A percentile compares a stretch with the other conserved stretches of the same genome.
These are phyloP conservation scores for Lycia hirtaria DNA, from an alignment of 2,888 invertebrate species.

Conservation along the genomic window DNA sequence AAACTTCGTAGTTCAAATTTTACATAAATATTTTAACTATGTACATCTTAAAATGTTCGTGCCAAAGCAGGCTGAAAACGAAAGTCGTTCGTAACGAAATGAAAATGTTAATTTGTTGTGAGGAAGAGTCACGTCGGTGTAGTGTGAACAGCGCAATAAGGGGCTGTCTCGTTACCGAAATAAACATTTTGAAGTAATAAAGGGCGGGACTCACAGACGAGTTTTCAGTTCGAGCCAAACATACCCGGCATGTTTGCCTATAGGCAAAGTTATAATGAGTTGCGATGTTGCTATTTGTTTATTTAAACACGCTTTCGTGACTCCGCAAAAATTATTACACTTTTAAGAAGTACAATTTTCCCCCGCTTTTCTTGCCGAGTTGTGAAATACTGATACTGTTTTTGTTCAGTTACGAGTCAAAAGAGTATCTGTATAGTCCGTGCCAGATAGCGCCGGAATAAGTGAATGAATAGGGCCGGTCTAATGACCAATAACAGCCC, in stretches of 20 bases:
- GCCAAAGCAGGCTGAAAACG: slow-evolving; percentile 20
- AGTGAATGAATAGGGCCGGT: too few species aligned
- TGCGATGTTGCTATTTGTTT: slow-evolving; percentile 51
- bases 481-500: too few species aligned
- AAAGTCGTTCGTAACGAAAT: slow-evolving; percentile 29
- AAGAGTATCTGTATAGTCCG: too few species aligned
- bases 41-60: background rate
- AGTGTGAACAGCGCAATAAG: slow-evolving; percentile 43
- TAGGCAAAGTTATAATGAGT: slow-evolving; percentile 65
- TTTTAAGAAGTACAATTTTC: slow-evolving; percentile 34
- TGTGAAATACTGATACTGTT: slow-evolving; percentile 24
- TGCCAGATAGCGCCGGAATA: too few species aligned
- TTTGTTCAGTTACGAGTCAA: slow-evolving; percentile 7
- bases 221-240: slow-evolving; percentile 45
- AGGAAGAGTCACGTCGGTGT: slow-evolving; percentile 36
- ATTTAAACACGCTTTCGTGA: slow-evolving; percentile 57
- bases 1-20: background rate
- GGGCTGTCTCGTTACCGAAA: slow-evolving; percentile 42
- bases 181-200: slow-evolving; percentile 49
- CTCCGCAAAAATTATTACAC: slow-evolving; percentile 54
- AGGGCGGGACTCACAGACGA: slow-evolving; percentile 41
- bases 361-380: background rate
- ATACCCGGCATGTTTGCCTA: slow-evolving; percentile 50
- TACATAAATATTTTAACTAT: slow-evolving; percentile 2
- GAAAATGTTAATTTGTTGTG: slow-evolving; percentile 37